Conservation (phyloP, 2,888 invertebrate genomes). For the Agapostemon virescens region DNA sequence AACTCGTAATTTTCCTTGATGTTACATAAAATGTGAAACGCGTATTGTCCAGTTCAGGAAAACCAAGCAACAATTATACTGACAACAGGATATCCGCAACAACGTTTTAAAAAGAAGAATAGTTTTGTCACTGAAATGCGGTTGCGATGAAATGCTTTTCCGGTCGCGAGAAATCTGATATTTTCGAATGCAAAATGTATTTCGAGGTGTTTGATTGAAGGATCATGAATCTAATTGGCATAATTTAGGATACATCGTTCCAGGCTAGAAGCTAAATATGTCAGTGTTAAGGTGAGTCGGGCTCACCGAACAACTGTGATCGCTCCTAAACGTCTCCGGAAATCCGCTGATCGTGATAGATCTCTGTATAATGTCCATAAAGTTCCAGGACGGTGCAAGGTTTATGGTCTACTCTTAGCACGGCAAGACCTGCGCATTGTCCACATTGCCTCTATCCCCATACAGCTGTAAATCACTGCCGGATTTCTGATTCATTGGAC, state of each 20-base stretch:
- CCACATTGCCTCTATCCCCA: conserved; percentile 64
- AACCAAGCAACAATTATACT: too few species aligned
- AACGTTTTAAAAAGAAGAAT: too few species aligned
- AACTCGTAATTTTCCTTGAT: background rate
- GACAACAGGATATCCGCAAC: too few species aligned
- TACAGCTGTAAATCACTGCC: conserved; percentile 73
- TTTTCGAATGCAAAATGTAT: background rate
- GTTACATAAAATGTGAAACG: background rate
- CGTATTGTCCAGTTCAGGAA: background rate
- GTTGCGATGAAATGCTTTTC: too few species aligned
- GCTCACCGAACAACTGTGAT: conserved; percentile 37
- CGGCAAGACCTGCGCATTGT: conserved; percentile 65
- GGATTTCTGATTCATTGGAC: conserved; percentile 67
- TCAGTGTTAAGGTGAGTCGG: conserved; percentile 16
- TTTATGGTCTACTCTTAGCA: conserved; percentile 61
- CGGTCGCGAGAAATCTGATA: background rate
- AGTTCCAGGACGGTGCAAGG: conserved; percentile 69
- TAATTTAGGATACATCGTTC: background rate
- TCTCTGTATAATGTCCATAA: conserved; percentile 74
- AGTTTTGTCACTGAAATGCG: too few species aligned
- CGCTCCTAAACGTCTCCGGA: conserved; percentile 66
- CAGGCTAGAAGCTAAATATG: background rate
- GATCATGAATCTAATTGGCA: background rate
- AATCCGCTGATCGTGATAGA: conserved; percentile 75
- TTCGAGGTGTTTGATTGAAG: background rate